Base-by-base conservation (phyloP, 2,113 vertebrate genomes). In the Pelecanoides urinatrix region DNA sequence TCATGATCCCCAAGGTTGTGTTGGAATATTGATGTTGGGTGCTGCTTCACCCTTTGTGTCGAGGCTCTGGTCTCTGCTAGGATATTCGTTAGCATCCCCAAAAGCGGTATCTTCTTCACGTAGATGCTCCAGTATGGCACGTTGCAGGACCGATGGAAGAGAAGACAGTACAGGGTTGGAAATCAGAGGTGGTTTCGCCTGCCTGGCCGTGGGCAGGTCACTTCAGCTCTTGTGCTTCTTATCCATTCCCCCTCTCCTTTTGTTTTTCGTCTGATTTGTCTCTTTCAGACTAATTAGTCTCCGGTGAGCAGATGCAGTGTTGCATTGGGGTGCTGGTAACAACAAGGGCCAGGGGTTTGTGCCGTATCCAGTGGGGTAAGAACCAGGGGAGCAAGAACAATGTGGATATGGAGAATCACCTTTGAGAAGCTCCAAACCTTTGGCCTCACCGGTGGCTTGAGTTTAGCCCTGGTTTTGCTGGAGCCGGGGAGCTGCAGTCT, bases 101-200 rank as follows among this genome's bases (percentile, higher is more conserved):
- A 68, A 72, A 61, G 52, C 65, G 59, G 29, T 14, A 10, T 22
- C 30, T 40, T 49, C 76, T 50, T 40, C 40, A 27, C 40, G 30
- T 36, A 20, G n/a, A n/a, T 0, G 7, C 50, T 36, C 42, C 22
- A 4, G 13, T 22, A 16, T 29, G 74, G 27, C 36, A 13, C 2
- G 0, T 49, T 79, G 30, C 9, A 13, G 47, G 62, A 38, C 20
- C 2, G 6, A 27, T 14, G 70, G 15, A 50, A 34, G 22, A 44
- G 42, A 45, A 61, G 26, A 61, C 56, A n/a, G 23, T 15, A 5
- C 8, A 40, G 44, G 13, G 18, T 25, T 71, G 70, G 56, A 75
- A 73, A 40, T 70, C 42, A 20, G 49, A 45, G 23, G 21, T 75
- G 13, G 15, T 49, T 52, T 63, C 38, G 18, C 22, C n/a, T 75